Percentiles rank a stretch among this genome's conserved stretches.
phyloP scores from a whole-genome alignment of 2,888 invertebrate genomes.

The Trisateles emortualis region DNA sequence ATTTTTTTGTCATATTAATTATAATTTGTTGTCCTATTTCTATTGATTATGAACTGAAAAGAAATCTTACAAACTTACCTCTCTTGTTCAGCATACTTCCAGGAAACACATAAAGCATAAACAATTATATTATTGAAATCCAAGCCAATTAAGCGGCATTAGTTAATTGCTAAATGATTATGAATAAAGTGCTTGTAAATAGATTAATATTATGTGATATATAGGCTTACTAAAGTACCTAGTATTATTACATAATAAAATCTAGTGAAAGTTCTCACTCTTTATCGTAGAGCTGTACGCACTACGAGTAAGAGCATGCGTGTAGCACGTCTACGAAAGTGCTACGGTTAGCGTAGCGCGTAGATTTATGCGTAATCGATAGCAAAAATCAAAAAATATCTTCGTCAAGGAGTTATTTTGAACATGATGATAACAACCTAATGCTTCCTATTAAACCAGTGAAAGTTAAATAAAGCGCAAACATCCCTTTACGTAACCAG shows the following conservation, averaged over 20 bases:
- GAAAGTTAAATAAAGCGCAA: conserved; percentile 33
- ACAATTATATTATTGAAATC: neutral
- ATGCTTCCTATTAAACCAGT: conserved; percentile 4
- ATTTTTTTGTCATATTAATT: too few species aligned
- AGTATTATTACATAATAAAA: neutral
- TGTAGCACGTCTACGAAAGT: conserved; percentile 25
- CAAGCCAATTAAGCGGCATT: conserved; percentile 6
- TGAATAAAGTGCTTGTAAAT: neutral
- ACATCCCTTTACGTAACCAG: conserved; percentile 49
- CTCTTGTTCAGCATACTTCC: neutral
- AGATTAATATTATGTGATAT: neutral
- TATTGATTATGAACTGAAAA: neutral
- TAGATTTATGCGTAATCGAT: conserved; percentile 38
- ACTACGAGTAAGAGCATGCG: neutral
- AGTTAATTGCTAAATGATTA: neutral
- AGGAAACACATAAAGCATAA: conserved; percentile 9
- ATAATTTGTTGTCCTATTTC: too few species aligned
- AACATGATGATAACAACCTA: conserved; percentile 1
- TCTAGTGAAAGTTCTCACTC: neutral
- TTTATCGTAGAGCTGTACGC: neutral
- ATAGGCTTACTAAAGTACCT: neutral
- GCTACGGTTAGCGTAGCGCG: conserved; percentile 36
- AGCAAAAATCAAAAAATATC: neutral
- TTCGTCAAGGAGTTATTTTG: neutral
- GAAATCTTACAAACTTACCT: conserved; percentile 3